Evolutionary conservation across 2,888 invertebrate genomes (phyloP).

Genomic region (Drosophila subsilvestris): DNA sequence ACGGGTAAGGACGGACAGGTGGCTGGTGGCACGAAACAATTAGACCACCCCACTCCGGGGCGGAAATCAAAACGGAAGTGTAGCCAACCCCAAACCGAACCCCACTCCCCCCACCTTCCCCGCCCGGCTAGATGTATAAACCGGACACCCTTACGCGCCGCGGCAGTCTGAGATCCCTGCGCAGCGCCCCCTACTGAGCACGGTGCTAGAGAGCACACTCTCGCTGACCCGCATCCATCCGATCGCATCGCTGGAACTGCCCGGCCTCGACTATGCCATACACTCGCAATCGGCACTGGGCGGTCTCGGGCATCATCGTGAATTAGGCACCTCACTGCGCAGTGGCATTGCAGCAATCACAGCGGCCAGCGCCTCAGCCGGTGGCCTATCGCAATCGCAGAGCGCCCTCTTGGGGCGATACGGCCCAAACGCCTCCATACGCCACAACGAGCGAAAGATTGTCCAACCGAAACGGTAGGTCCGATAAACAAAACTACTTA

Average conservation of each 20-base stretch:
- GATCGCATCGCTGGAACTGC: slow-evolving; percentile 83
- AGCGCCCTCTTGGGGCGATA: slow-evolving; percentile 75
- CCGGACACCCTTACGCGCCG: slow-evolving; percentile 83
- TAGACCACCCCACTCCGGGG: neutral
- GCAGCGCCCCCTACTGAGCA: slow-evolving; percentile 84
- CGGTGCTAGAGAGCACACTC: slow-evolving; percentile 84
- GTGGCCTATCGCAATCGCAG: slow-evolving; percentile 72
- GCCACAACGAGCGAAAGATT: slow-evolving; percentile 82
- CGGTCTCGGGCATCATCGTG: slow-evolving; percentile 75
- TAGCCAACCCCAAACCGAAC: neutral
- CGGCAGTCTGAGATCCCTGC: slow-evolving; percentile 84
- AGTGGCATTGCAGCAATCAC: slow-evolving; percentile 79
- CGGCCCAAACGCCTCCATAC: slow-evolving; percentile 80
- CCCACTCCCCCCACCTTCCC: slow-evolving; percentile 1
- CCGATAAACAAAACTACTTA: neutral
- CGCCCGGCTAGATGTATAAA: slow-evolving; percentile 83
- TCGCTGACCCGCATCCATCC: slow-evolving; percentile 84
- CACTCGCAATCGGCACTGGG: slow-evolving; percentile 79
- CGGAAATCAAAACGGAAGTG: neutral
- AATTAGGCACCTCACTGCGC: slow-evolving; percentile 79
- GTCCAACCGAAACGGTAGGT: slow-evolving; percentile 84
- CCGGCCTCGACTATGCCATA: slow-evolving; percentile 83
- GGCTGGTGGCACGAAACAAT: neutral
- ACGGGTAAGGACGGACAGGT: neutral
- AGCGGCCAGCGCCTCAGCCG: slow-evolving; percentile 66